Evolutionary conservation across 2,797 vertebrate genomes (phyloP).

Genomic region (Sorex maritimensis): DNA sequence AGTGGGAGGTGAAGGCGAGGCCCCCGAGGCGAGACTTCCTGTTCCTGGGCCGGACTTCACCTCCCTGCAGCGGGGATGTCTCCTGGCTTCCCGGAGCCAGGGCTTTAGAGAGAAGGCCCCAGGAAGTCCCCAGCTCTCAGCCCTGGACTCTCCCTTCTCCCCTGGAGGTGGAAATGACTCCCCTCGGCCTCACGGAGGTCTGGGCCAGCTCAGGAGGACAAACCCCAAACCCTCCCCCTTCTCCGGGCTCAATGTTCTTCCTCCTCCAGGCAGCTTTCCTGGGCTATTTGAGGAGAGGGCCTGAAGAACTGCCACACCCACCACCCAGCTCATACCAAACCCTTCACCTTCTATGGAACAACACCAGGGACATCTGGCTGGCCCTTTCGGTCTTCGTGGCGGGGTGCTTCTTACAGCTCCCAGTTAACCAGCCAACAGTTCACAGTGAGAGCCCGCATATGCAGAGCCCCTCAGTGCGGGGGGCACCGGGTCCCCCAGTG

Average conservation of each 20-base stretch:
- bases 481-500: no score
- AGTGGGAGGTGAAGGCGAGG: background rate
- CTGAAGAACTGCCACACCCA: background rate
- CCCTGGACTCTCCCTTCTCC: background rate
- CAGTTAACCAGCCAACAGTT: no score
- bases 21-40: background rate
- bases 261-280: constrained; percentile 22
- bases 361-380: no score
- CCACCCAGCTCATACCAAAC: background rate
- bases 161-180: background rate
- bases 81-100: background rate
- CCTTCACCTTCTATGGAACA: no score
- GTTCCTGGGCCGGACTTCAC: background rate
- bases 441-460: no score
- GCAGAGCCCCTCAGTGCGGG: no score
- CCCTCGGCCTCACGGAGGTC: background rate
- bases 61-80: background rate
- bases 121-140: background rate
- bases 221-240: background rate
- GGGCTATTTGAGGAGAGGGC: background rate
- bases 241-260: background rate
- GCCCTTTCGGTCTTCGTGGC: no score
- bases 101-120: background rate
- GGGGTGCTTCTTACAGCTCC: no score
- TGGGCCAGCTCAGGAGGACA: background rate